phyloP scores from a whole-genome alignment of 1,140 invertebrate species.

The Penaeus vannamei region DNA sequence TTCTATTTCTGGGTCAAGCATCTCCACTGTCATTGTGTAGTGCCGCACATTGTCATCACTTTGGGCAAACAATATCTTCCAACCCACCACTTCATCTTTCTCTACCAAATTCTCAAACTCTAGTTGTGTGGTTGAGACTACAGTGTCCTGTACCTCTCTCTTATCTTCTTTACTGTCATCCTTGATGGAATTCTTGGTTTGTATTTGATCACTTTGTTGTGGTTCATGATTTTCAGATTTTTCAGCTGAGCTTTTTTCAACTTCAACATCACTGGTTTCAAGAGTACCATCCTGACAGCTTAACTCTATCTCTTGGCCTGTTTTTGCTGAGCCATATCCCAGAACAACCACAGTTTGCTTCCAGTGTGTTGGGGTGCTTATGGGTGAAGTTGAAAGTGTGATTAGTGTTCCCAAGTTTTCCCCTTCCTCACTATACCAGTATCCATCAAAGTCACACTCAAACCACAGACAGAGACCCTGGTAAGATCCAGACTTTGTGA shows the following conservation, averaged over 20 bases:
- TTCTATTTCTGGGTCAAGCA: slow-evolving; percentile 80
- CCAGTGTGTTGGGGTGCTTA: slow-evolving; percentile 90
- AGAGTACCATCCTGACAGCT: slow-evolving; percentile 5
- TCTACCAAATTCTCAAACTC: slow-evolving; percentile 69
- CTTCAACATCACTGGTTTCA: neutral
- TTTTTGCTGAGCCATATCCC: slow-evolving; percentile 61
- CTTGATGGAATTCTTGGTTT: neutral
- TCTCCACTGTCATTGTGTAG: slow-evolving; percentile 80
- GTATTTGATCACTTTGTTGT: neutral
- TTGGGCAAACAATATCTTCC: slow-evolving; percentile 77
- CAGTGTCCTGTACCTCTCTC: neutral
- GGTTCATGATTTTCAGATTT: neutral
- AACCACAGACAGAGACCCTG: slow-evolving; percentile 80
- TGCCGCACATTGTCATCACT: slow-evolving; percentile 73
- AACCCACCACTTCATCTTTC: slow-evolving; percentile 79
- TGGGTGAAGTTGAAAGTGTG: slow-evolving; percentile 83
- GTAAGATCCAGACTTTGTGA: slow-evolving; percentile 77
- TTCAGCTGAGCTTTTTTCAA: neutral
- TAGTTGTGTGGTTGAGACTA: slow-evolving; percentile 9
- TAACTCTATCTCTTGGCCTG: neutral
- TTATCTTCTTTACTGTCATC: neutral
- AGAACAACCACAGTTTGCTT: slow-evolving; percentile 90
- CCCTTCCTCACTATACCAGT: slow-evolving; percentile 61
- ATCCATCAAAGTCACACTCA: slow-evolving; percentile 70
- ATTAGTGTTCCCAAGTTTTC: slow-evolving; percentile 67